Evolutionary conservation across 2,797 vertebrate species (phyloP), one percentile per base, ranked within the genome.

Genomic region (Lacerta bilineata): DNA sequence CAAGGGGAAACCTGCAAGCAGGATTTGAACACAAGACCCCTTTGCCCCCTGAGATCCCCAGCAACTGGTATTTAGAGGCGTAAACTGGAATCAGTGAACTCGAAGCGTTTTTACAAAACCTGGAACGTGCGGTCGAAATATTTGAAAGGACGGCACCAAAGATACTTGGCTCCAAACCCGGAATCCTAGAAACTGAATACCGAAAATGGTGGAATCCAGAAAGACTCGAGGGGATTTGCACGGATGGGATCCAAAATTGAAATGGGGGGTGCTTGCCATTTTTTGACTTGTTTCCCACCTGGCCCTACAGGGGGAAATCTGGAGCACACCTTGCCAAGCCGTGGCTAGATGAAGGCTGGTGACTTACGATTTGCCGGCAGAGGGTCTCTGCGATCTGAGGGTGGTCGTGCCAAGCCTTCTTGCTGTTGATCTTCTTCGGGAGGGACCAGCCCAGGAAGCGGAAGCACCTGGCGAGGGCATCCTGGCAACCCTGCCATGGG

Each of bases 371-470:
- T 82, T 94, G 94, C 50, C 68, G 87, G 91, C 94, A 94, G 92
- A 95, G 50, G 61, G 17, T 85, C 83, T 27, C 88, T 64, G 81
- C 92, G 74, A 92, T 76, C 15, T 4, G 5, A 1, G 93, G 87
- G 75, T 74, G 86, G 87, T 91, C 76, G n/a, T 95, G 92, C 90
- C 95, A 95, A 33, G 95, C 93, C 11, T 95, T 92, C 91, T 85
- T 92, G 87, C 74, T 80, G 80, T 88, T 91, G 1, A 95, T 90
- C 89, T 91, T 91, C 55, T 10, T 89, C 1, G 95, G 95, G 13
- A 94, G 89, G 86, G 91, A 90, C 95, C 95, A 96, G 25, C 95
- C 95, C 85, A 96, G 89, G 74, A 95, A 94, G 29, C 80, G 87
- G n/a, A 90, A 90, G 7, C 89, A 90, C 41, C 33, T 50, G 50